Conservation (phyloP, 2,797 vertebrate genomes). For the Agapornis canus region DNA sequence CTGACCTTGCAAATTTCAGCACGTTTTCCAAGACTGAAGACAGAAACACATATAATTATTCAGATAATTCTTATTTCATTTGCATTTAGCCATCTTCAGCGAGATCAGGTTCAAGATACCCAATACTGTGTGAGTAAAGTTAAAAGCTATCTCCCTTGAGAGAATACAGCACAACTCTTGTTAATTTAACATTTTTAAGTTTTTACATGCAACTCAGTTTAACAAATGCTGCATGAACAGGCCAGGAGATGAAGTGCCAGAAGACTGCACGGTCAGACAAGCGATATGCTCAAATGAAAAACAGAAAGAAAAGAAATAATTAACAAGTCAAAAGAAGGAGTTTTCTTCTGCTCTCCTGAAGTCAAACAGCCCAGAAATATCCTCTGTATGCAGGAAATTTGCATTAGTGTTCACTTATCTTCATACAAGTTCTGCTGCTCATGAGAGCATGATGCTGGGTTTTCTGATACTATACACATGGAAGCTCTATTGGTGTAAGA, state of each 20-base stretch:
- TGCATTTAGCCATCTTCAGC: not conserved
- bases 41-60: conserved; percentile 13
- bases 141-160: not conserved
- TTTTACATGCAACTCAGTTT: not conserved
- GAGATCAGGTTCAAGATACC: not conserved
- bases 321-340: not conserved
- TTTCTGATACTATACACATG: not conserved
- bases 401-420: not conserved
- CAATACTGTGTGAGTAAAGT: not conserved
- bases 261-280: not conserved
- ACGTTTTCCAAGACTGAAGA: conserved; percentile 20
- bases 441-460: not conserved
- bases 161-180: not conserved
- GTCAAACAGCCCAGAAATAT: not conserved
- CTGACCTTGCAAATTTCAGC: conserved; percentile 65
- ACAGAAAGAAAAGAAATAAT: not conserved
- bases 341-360: not conserved
- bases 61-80: conserved; percentile 10
- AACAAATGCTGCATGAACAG: not conserved
- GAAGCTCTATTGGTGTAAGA: not conserved
- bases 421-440: not conserved
- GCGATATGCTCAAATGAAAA: not conserved
- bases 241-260: not conserved
- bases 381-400: not conserved
- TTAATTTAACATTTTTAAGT: not conserved